Evolutionary conservation across 2,113 vertebrate species (phyloP), one percentile per base, ranked within the genome.

Genomic region (Bombycilla garrulus): DNA sequence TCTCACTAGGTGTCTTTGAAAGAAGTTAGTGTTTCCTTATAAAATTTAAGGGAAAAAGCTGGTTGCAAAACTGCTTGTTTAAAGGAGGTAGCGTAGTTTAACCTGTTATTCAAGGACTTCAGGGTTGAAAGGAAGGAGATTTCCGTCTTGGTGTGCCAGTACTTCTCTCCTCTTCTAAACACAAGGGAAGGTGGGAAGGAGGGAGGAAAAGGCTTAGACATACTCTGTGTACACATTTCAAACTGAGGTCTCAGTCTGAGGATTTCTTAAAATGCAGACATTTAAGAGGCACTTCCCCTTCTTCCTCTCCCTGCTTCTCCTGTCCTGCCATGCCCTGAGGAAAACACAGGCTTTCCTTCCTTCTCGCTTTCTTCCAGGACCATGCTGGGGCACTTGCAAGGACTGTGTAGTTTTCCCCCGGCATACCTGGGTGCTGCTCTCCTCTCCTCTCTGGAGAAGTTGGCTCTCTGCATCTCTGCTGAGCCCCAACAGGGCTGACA

Each of bases 91-190:
- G 53, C 5, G 3, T 44, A 81, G 85, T 78, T 79, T 74, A 82
- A 40, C 51, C 26, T 83, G 38, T 71, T 45, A 23, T n/a, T 92
- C 19, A 51, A 81, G 58, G 48, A 62, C 50, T 33, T 38, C 9
- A 85, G 77, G 44, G 22, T 56, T 64, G 26, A 90, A 94, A 96
- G 80, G 76, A 82, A 86, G 74, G 56, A 74, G 56, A 48, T 86
- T 90, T 83, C 51, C 48, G 53, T 69, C 72, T 84, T 72, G n/a
- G 60, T 74, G 48, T 93, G 65, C 61, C 60, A 64, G 64, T 60
- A 21, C 36, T 81, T 70, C 67, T 69, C 40, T 81, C 42, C 6
- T 62, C 33, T 25, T 58, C 8, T n/a, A 56, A 88, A 96, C 58
- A 51, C 28, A 40, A 58, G 53, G 45, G 60, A 51, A 28, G 13